phyloP scores from a whole-genome alignment of 2,113 vertebrate species.

The Bufo gargarizans region DNA sequence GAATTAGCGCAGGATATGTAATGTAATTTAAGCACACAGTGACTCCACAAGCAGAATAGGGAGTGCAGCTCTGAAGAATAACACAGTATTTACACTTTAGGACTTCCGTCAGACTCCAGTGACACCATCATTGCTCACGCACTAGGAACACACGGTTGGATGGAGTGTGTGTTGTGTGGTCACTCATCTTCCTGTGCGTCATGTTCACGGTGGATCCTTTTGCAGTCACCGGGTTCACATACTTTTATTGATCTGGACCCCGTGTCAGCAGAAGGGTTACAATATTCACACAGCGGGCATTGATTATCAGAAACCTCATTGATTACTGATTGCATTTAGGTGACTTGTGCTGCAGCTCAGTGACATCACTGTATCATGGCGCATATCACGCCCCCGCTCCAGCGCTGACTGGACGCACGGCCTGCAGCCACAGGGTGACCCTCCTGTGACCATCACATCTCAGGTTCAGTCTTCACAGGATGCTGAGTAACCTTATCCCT shows the following conservation, averaged over 20 bases:
- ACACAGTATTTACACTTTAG: not conserved
- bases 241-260: not conserved
- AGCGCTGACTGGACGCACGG: no score
- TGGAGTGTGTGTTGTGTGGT: not conserved
- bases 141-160: not conserved
- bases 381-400: no score
- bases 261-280: not conserved
- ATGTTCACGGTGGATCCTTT: not conserved
- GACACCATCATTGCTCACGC: not conserved
- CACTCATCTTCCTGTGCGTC: not conserved
- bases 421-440: not conserved
- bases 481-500: not conserved
- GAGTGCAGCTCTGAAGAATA: not conserved
- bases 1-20: not conserved
- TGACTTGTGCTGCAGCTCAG: not conserved
- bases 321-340: not conserved
- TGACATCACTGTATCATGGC: not conserved
- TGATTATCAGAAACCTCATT: constrained; percentile 77
- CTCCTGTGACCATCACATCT: no score
- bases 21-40: not conserved
- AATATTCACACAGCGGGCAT: constrained; percentile 63
- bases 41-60: no score
- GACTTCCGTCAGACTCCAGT: not conserved
- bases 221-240: not conserved
- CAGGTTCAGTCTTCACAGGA: not conserved